Evolutionary conservation across 1,140 invertebrate species (phyloP), one percentile per base, ranked within the genome.

Genomic region (Ceratosolen solmsi): DNA sequence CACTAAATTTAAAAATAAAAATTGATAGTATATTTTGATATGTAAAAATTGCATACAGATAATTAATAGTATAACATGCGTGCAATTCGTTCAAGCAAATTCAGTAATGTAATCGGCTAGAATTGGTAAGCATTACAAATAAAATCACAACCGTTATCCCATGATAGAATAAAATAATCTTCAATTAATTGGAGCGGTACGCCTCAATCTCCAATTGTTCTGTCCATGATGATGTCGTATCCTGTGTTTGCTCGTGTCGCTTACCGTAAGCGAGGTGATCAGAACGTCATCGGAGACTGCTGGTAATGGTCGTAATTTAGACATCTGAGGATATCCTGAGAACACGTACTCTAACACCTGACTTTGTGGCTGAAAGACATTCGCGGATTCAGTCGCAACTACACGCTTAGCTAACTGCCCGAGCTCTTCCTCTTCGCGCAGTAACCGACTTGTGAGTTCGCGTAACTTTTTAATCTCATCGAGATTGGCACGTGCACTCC

Each of bases 141-240:
- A n/a, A n/a, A n/a, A n/a, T n/a, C n/a, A n/a, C n/a, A n/a, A n/a
- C n/a, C n/a, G n/a, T n/a, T n/a, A n/a, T n/a, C n/a, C n/a, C n/a
- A n/a, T n/a, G n/a, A n/a, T n/a, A n/a, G n/a, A n/a, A n/a, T n/a
- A n/a, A n/a, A n/a, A 3, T 13, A 15, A 15, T 63, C 17, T 33
- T 33, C 4, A 1, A 0, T 25, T 25, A 36, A 41, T 13, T 20
- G 27, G 30, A 17, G 20, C 51, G 27, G 63, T 25, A 8, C 79
- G 72, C n/a, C 60, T 49, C 0, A 20, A 71, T 20, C 72, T 46
- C 81, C 81, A 82, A 20, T 82, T 30, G 38, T 65, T 73, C 82
- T 87, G 85, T 0, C 87, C 88, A 25, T 89, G 89, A 79, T 89
- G 89, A 80, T 89, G 89, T 22, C 89, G 85, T 36, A 85, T 85